These are phyloP conservation scores for Tuta absoluta DNA, from an alignment of 2,888 invertebrate species.

Conservation along the genomic window DNA sequence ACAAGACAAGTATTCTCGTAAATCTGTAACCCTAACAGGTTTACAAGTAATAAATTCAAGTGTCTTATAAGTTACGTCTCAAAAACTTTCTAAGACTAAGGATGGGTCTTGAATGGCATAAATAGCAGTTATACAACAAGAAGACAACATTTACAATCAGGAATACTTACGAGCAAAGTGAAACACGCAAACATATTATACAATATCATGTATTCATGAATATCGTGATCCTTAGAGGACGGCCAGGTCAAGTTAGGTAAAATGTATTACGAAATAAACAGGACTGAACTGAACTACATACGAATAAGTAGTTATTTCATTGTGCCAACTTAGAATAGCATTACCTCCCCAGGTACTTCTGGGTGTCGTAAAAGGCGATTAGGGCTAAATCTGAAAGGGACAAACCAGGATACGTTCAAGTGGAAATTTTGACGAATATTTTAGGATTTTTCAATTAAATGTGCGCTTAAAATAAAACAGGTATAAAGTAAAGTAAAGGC, in stretches of 20 bases:
- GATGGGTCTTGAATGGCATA: slow-evolving; percentile 3
- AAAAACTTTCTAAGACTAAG: slow-evolving; percentile 10
- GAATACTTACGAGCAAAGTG: slow-evolving; percentile 1
- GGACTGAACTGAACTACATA: neutral
- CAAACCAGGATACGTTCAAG: too few relatives aligned
- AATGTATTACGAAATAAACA: neutral
- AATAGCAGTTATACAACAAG: slow-evolving; percentile 9
- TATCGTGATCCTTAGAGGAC: neutral
- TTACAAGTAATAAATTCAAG: neutral
- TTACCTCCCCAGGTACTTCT: too few relatives aligned
- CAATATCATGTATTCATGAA: neutral
- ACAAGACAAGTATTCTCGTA: neutral
- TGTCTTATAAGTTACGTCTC: neutral
- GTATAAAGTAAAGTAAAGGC: too few relatives aligned
- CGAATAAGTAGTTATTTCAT: too few relatives aligned
- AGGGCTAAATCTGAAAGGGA: too few relatives aligned
- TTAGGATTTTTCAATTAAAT: too few relatives aligned
- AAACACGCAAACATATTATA: neutral
- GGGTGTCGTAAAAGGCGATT: too few relatives aligned
- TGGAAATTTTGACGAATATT: too few relatives aligned
- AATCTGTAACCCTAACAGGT: neutral
- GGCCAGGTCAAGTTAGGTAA: slow-evolving; percentile 3
- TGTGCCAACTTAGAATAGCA: too few relatives aligned
- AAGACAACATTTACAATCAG: slow-evolving; percentile 10
- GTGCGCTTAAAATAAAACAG: too few relatives aligned